Conservation (phyloP, 2,797 vertebrate species). For the Crocodylus rhombifer region DNA sequence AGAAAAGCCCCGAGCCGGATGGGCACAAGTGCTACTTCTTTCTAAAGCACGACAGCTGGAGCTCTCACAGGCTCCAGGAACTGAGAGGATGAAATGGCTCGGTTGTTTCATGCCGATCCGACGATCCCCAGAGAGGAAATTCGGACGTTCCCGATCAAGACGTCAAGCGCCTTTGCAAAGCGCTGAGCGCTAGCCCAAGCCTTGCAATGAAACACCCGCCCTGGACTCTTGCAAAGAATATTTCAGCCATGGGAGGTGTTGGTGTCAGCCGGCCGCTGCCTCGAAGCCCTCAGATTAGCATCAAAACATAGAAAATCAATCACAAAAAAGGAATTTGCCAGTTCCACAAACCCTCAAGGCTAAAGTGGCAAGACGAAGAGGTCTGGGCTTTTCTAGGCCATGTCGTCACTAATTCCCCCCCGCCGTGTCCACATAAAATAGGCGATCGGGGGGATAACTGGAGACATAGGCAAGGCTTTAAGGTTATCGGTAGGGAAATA, state of each 20-base stretch:
- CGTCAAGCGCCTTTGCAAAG: not conserved
- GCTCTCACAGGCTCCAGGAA: rapidly evolving
- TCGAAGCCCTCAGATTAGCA: not conserved
- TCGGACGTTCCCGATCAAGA: not conserved
- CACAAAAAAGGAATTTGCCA: not conserved
- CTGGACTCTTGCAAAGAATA: not conserved
- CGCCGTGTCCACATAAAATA: not conserved
- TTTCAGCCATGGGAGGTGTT: not conserved
- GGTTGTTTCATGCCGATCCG: not conserved
- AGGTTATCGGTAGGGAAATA: not conserved
- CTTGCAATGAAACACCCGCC: not conserved
- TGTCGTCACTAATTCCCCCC: rapidly evolving
- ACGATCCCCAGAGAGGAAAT: rapidly evolving
- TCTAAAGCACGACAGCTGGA: not conserved
- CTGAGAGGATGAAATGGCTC: rapidly evolving
- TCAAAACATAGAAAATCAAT: not conserved
- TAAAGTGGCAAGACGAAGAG: not conserved
- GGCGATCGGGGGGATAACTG: not conserved
- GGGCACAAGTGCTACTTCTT: rapidly evolving
- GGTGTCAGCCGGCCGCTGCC: not conserved
- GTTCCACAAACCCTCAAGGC: conserved; percentile 18
- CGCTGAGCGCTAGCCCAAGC: not conserved
- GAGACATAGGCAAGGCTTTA: not conserved
- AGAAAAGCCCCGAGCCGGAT: not conserved
- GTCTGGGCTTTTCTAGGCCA: conserved; percentile 1